phyloP scores from a whole-genome alignment of 2,797 vertebrate species.

The Lepus townsendii region DNA sequence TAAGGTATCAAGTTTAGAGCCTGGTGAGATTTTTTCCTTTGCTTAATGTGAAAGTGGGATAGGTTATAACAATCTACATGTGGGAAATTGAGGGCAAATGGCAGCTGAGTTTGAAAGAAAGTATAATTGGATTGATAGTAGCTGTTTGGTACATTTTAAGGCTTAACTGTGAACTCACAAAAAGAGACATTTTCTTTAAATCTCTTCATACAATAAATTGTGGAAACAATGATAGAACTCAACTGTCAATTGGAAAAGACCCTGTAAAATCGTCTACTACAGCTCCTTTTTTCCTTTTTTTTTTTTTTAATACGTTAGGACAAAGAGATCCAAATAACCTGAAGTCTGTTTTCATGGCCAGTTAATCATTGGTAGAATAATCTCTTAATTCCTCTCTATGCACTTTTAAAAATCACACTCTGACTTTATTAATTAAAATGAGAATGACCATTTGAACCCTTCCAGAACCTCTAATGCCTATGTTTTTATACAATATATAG shows the following conservation, averaged over 20 bases:
- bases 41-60: background rate
- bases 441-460: background rate
- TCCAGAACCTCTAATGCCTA: background rate
- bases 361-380: background rate
- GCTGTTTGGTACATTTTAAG: constrained; percentile 11
- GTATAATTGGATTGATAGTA: background rate
- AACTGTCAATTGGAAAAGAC: background rate
- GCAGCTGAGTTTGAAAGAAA: background rate
- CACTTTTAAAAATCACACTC: background rate
- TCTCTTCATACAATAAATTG: background rate
- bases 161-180: background rate
- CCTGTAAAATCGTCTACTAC: background rate
- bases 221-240: background rate
- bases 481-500: background rate
- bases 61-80: background rate
- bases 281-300: background rate
- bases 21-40: background rate
- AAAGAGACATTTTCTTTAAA: background rate
- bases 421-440: constrained; percentile 31
- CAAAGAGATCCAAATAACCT: background rate
- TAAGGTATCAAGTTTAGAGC: background rate
- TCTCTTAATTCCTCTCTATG: background rate
- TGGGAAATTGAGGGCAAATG: background rate
- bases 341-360: background rate
- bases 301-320: constrained; percentile 10